These are phyloP conservation scores for Mesoligia furuncula DNA, from an alignment of 2,888 invertebrate genomes.

Conservation along the genomic window DNA sequence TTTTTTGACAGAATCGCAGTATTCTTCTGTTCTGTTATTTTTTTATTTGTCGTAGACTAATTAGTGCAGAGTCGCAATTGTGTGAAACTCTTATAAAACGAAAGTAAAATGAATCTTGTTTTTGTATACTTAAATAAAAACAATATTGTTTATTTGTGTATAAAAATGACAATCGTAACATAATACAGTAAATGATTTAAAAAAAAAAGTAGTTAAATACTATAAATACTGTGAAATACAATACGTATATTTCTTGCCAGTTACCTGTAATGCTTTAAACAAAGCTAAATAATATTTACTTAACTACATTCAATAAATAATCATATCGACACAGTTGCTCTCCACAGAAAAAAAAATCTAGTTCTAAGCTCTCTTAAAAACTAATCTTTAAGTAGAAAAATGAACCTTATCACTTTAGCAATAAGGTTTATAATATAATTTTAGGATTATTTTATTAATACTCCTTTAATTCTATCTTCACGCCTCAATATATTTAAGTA, in stretches of 20 bases:
- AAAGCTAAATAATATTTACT: conserved; percentile 36
- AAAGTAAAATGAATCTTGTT: not conserved
- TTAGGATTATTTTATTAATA: conserved; percentile 21
- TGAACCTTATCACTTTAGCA: conserved; percentile 27
- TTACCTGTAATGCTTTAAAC: conserved; percentile 43
- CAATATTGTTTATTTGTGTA: not conserved
- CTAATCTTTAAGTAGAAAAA: conserved; percentile 44
- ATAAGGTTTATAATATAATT: conserved; percentile 43
- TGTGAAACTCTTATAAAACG: conserved; percentile 8
- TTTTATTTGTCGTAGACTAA: not conserved
- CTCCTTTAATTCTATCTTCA: conserved; percentile 21
- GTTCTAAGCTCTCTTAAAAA: conserved; percentile 38
- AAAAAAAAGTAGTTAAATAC: no score
- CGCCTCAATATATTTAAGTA: conserved; percentile 60
- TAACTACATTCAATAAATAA: conserved; percentile 15
- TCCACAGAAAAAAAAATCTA: conserved; percentile 12
- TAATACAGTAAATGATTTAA: not conserved
- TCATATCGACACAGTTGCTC: conserved; percentile 20
- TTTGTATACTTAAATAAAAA: not conserved
- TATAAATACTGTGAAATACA: conserved; percentile 3
- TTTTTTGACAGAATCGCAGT: conserved; percentile 5
- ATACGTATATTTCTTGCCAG: conserved; percentile 38
- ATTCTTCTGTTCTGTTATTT: conserved; percentile 3
- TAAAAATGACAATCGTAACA: not conserved
- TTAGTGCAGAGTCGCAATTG: not conserved